Evolutionary conservation across 2,888 invertebrate genomes (phyloP).

Genomic region (Camponotus fellah): DNA sequence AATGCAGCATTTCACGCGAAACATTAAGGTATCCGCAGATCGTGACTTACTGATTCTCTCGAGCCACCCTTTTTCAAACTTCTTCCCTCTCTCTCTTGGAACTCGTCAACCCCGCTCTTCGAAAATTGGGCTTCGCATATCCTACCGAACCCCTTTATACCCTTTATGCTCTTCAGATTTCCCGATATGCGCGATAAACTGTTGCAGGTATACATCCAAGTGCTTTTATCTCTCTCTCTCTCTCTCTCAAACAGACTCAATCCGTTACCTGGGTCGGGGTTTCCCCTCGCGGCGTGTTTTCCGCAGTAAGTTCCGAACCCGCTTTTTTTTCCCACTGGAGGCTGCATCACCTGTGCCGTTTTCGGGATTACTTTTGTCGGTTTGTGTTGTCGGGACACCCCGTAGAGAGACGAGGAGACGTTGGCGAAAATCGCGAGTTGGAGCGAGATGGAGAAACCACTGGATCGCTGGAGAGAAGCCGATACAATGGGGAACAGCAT

Average conservation of each 20-base stretch:
- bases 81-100: background rate
- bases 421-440: constrained; percentile 61
- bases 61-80: constrained; percentile 43
- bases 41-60: constrained; percentile 72
- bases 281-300: constrained; percentile 52
- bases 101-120: constrained; percentile 70
- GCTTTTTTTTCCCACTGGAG: constrained; percentile 76
- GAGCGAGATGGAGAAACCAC: constrained; percentile 59
- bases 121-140: constrained; percentile 78
- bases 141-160: constrained; percentile 73
- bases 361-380: constrained; percentile 84
- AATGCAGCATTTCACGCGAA: constrained; percentile 1
- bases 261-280: constrained; percentile 59
- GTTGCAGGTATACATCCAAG: constrained; percentile 26
- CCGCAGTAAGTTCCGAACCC: constrained; percentile 69
- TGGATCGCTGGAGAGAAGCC: constrained; percentile 66
- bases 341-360: constrained; percentile 84
- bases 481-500: constrained; percentile 84
- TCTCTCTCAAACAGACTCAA: constrained; percentile 20
- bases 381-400: constrained; percentile 75
- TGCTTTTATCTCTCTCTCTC: constrained; percentile 7
- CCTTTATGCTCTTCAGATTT: constrained; percentile 51
- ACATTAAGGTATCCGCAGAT: constrained; percentile 53
- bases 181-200: constrained; percentile 45
- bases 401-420: constrained; percentile 59